Base-by-base conservation (phyloP, 1,140 invertebrate species). In the Triops cancriformis region DNA sequence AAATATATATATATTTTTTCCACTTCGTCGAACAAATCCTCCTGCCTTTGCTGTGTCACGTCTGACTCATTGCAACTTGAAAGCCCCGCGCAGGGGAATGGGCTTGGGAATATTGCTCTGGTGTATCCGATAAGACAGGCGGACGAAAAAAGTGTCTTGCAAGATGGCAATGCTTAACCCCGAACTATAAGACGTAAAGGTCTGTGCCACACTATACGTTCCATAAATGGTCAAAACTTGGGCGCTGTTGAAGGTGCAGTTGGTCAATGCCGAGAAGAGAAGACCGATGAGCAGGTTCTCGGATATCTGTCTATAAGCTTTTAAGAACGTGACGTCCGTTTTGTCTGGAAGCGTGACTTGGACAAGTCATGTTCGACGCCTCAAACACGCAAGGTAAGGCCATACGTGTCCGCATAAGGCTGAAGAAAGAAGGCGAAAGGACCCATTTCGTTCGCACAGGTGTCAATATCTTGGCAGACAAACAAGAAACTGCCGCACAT, bases 221-320 rank as follows among this genome's bases (percentile, higher is more conserved):
- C 51, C 51, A n/a, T 64, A 64, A 64, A 64, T 64, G 51, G 51
- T 64, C 51, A 64, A 64, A 64, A 64, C 51, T 64, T 64, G 23
- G 18, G 51, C 51, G 51, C 51, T 64, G 51, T 18, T 64, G 18
- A 37, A 64, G 51, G 51, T 64, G 14, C 51, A 18, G 9, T 37
- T 64, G 51, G 51, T 64, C 51, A 64, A 64, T 14, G 51, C 51
- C 51, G 51, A 64, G 51, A 45, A 45, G 43, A 64, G 23, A 23
- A 64, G 23, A 64, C 6, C 51, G 51, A 23, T 64, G 23, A 64
- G 51, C 51, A 64, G 51, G 23, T 37, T 37, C 31, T 37, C 31
- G 31, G 31, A 7, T 37, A 37, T 37, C 51, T 64, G 51, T 64
- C 51, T 14, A 18, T 64, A 64, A 64, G 51, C 51, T 64, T 64